Conservation (phyloP, 2,888 invertebrate genomes). For the Sminthurides aquaticus region DNA sequence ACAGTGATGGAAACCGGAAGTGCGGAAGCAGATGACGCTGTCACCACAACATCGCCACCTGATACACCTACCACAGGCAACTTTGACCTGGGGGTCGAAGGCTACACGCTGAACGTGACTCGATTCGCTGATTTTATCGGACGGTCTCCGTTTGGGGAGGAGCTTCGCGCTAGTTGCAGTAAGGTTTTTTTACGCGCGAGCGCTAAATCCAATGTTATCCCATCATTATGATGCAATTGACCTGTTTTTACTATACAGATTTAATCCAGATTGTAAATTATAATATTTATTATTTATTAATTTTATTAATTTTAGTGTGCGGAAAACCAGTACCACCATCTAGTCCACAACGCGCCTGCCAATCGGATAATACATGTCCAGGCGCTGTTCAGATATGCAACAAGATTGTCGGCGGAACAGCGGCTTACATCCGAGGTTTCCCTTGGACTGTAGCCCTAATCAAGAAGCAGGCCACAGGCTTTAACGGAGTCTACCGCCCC, state of each 20-base stretch:
- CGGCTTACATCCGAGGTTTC: slow-evolving; percentile 29
- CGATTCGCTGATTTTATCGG: background rate
- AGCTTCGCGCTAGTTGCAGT: background rate
- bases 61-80: too few relatives aligned
- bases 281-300: too few relatives aligned
- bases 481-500: background rate
- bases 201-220: too few relatives aligned
- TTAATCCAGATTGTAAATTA: too few relatives aligned
- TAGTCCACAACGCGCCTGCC: background rate
- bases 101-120: background rate
- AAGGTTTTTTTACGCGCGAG: background rate
- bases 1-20: too few relatives aligned
- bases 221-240: too few relatives aligned
- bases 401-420: slow-evolving; percentile 35
- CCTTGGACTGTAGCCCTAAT: slow-evolving; percentile 38
- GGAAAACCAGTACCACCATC: background rate
- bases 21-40: too few relatives aligned
- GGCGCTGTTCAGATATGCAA: background rate
- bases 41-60: too few relatives aligned
- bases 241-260: too few relatives aligned
- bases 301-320: background rate
- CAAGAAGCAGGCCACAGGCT: background rate
- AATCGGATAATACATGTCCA: background rate
- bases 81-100: too few relatives aligned
- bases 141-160: background rate